These are phyloP conservation scores for Rhadina sibilatrix DNA, from an alignment of 2,113 vertebrate genomes.

Conservation along the genomic window DNA sequence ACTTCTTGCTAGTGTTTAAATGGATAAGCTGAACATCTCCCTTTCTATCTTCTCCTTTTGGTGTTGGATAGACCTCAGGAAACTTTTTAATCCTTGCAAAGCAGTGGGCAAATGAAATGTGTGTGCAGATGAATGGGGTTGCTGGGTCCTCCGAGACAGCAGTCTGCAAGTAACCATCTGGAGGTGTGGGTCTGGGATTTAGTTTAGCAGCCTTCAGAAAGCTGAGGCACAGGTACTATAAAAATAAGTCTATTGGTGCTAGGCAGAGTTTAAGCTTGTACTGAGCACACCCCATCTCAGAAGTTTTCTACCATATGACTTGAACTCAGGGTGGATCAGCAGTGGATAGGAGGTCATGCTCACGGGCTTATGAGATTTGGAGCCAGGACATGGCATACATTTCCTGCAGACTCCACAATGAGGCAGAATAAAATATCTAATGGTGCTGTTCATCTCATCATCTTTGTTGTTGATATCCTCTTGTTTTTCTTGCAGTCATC, in stretches of 20 bases:
- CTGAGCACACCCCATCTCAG: background rate
- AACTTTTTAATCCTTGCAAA: background rate
- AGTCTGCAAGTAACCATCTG: background rate
- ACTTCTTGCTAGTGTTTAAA: background rate
- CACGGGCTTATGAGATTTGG: fast-evolving
- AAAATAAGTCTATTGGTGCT: background rate
- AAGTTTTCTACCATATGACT: background rate
- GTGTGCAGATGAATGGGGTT: background rate
- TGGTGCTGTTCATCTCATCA: background rate
- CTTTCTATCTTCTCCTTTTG: background rate
- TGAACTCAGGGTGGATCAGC: background rate
- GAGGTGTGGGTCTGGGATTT: background rate
- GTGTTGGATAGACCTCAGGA: background rate
- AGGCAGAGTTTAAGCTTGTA: background rate
- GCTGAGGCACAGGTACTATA: background rate
- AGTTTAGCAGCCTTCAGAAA: background rate
- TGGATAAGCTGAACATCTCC: background rate
- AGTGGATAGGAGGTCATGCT: background rate
- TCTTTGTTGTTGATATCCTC: background rate
- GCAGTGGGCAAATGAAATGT: background rate
- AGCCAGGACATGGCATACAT: background rate
- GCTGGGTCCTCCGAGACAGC: background rate
- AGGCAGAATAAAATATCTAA: background rate
- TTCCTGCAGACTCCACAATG: background rate
- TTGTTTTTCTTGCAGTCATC: background rate